Base-by-base conservation (phyloP, 2,113 vertebrate species). In the Alouatta palliata region DNA sequence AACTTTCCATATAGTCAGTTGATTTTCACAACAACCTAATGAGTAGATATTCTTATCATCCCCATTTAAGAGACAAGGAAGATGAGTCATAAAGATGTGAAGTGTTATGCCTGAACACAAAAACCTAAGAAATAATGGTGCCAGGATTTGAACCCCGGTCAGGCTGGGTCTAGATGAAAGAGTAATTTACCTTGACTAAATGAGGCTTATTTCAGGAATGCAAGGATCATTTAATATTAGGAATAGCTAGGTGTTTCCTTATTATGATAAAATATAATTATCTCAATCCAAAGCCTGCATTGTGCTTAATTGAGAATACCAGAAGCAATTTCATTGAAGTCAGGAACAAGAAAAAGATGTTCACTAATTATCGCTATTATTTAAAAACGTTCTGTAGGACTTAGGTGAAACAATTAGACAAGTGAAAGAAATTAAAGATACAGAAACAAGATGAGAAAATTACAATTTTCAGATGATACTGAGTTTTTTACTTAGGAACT, bases 181-280 rank as follows among this genome's bases (percentile, higher is more conserved):
- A 81, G 86, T 85, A 96, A 94, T 88, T 96, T 45, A 73, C 71
- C 91, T 82, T 87, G 86, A 95, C 82, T 85, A 89, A 98, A 21
- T 93, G 89, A 92, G 35, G 37, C 66, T 92, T 94, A 87, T 94
- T 96, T 96, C 54, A 97, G 81, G 77, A 82, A 68, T 87, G 58
- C 35, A 92, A 92, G 89, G 76, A 94, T 97, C 89, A 95, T 95
- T 96, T 95, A 94, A 85, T 97, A 93, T 81, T 93, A 93, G 77
- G 58, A 97, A 40, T 96, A 70, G 45, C 77, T 97, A 66, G 86
- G 49, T 97, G 82, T 97, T 97, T 94, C 89, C 91, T 96, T 96
- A 85, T 95, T 94, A 70, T 82, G 76, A 85, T 94, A 79, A 94
- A 98, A 95, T 96, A 91, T 94, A 91, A 97, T 97, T 96, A 85